Conservation (phyloP, 2,797 vertebrate species). For the Chrosomus eos region DNA sequence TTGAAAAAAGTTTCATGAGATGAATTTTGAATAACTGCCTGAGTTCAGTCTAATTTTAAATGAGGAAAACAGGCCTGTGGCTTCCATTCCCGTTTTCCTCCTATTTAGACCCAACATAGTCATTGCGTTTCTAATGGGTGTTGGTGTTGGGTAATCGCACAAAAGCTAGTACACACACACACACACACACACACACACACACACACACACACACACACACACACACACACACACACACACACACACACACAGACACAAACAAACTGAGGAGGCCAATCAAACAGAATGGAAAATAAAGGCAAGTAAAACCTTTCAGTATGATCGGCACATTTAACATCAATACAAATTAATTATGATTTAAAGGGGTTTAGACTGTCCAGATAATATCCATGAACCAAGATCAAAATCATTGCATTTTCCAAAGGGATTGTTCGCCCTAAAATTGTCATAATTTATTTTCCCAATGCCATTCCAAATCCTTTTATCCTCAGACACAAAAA, state of each 20-base stretch:
- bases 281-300: constrained; percentile 36
- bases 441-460: neutral
- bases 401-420: constrained; percentile 5
- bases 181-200: neutral
- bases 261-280: constrained; percentile 4
- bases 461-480: neutral
- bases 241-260: too few species aligned
- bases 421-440: neutral
- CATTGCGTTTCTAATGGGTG: constrained; percentile 62
- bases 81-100: constrained; percentile 74
- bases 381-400: constrained; percentile 17
- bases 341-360: neutral
- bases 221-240: too few species aligned
- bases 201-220: neutral
- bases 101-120: constrained; percentile 65
- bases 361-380: constrained; percentile 20
- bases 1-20: constrained; percentile 72
- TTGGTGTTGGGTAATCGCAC: constrained; percentile 55
- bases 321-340: constrained; percentile 14
- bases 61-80: constrained; percentile 78
- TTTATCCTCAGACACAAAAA: neutral
- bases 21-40: constrained; percentile 68
- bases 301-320: neutral
- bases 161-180: neutral
- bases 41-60: constrained; percentile 72